Evolutionary conservation across 2,888 invertebrate species (phyloP).

Genomic region (Auanema sp.): DNA sequence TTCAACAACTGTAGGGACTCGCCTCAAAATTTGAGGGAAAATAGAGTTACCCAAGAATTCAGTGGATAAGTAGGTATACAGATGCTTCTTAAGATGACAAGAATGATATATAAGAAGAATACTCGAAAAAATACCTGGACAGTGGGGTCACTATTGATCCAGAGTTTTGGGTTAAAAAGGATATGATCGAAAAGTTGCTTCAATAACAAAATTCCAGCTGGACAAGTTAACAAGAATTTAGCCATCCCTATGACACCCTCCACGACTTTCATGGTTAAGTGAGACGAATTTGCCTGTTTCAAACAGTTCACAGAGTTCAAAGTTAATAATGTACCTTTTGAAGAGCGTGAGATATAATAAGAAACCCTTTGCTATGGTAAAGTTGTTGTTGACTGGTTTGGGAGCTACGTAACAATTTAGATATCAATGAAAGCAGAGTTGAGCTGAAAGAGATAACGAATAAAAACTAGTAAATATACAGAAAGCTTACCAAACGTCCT

Average conservation of each 20-base stretch:
- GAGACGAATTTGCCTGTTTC: conserved; percentile 42
- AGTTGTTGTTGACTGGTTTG: conserved; percentile 98
- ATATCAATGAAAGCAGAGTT: conserved; percentile 92
- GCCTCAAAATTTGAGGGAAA: conserved; percentile 70
- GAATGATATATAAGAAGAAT: conserved; percentile 1
- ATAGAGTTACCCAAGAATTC: conserved; percentile 96
- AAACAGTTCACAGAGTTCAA: not conserved
- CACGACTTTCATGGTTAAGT: conserved; percentile 55
- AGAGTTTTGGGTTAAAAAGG: conserved; percentile 96
- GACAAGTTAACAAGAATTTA: conserved; percentile 58
- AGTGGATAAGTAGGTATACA: conserved; percentile 97
- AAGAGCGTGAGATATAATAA: conserved; percentile 81
- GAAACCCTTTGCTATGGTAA: conserved; percentile 96
- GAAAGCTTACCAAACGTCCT: conserved; percentile 65
- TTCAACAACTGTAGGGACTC: conserved; percentile 89
- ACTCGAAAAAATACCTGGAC: conserved; percentile 75
- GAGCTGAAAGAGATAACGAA: conserved; percentile 73
- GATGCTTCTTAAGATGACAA: conserved; percentile 54
- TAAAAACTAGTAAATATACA: not conserved
- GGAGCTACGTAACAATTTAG: conserved; percentile 93
- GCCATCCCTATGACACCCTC: conserved; percentile 64
- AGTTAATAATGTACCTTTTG: conserved; percentile 30
- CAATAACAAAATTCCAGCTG: conserved; percentile 64
- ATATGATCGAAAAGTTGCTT: conserved; percentile 95
- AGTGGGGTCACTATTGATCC: conserved; percentile 86